A percentile compares a stretch with the other conserved stretches of the same genome.
Evolutionary conservation across 2,888 invertebrate genomes (phyloP).

Genomic region (Brassicogethes aeneus): DNA sequence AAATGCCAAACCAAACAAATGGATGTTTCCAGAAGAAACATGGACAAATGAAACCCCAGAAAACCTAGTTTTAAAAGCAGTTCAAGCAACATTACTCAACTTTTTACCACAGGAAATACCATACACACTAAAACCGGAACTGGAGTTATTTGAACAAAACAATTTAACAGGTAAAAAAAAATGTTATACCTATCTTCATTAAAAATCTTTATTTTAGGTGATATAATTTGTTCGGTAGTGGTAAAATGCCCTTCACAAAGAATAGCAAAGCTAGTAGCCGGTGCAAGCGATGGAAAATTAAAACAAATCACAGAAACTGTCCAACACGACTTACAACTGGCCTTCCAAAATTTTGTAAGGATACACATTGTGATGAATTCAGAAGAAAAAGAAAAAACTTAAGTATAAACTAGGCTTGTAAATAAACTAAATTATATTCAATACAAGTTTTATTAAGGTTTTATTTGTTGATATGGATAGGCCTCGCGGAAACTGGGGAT

Average conservation of each 20-base stretch:
- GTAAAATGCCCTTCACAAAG: conserved; percentile 56
- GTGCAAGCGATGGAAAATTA: conserved; percentile 59
- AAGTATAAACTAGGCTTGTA: not conserved
- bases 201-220: conserved; percentile 36
- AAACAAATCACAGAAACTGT: conserved; percentile 53
- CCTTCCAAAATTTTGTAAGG: conserved; percentile 33
- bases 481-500: too few species aligned
- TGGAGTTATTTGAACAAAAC: conserved; percentile 62
- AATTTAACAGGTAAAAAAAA: conserved; percentile 42
- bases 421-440: too few species aligned
- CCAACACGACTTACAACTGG: conserved; percentile 34
- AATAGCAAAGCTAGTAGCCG: conserved; percentile 57
- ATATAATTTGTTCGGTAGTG: conserved; percentile 47
- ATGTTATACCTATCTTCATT: not conserved
- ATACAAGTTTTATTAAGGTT: too few species aligned
- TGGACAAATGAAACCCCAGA: conserved; percentile 70
- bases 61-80: conserved; percentile 60
- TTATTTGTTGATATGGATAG: too few species aligned
- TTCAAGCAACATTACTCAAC: conserved; percentile 78
- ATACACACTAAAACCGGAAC: conserved; percentile 55
- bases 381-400: not conserved
- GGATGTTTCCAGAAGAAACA: conserved; percentile 57
- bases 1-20: conserved; percentile 54
- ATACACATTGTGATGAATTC: conserved; percentile 26
- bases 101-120: conserved; percentile 80